Percentiles rank a stretch among this genome's conserved stretches.
phyloP scores from a whole-genome alignment of 2,888 invertebrate species.

The Aspidiotus destructor region DNA sequence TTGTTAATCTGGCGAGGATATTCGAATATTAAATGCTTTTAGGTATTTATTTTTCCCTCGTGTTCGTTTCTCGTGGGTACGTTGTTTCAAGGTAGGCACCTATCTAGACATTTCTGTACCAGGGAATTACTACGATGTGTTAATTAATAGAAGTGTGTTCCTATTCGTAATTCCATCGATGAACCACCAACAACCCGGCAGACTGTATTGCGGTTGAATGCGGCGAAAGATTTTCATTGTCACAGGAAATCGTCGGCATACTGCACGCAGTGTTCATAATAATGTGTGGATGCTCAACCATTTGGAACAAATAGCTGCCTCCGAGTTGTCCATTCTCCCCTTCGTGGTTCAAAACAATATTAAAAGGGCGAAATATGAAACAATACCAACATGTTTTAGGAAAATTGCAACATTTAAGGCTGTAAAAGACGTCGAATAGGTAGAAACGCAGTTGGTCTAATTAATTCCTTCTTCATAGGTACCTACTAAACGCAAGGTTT shows the following conservation, averaged over 20 bases:
- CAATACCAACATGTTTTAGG: background rate
- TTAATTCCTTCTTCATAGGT: too few relatives aligned
- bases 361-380: slow-evolving; percentile 6
- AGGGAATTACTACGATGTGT: too few relatives aligned
- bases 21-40: too few relatives aligned
- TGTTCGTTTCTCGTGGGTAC: too few relatives aligned
- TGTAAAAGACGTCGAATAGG: too few relatives aligned
- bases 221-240: slow-evolving; percentile 14
- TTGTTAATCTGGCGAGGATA: too few relatives aligned
- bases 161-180: background rate
- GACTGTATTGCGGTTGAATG: slow-evolving; percentile 7
- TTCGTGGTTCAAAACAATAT: slow-evolving; percentile 9
- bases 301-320: slow-evolving; percentile 12
- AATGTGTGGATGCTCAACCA: slow-evolving; percentile 7
- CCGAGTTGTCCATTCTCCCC: slow-evolving; percentile 9
- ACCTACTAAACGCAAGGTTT: too few relatives aligned
- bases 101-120: too few relatives aligned
- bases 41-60: too few relatives aligned
- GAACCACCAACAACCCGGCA: background rate
- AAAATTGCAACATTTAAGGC: too few relatives aligned
- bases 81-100: too few relatives aligned
- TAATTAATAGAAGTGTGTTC: background rate
- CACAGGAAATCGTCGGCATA: slow-evolving; percentile 3
- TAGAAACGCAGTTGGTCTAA: too few relatives aligned
- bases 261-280: background rate